Conservation (phyloP, 2,797 vertebrate species). For the Peromyscus eremicus region DNA sequence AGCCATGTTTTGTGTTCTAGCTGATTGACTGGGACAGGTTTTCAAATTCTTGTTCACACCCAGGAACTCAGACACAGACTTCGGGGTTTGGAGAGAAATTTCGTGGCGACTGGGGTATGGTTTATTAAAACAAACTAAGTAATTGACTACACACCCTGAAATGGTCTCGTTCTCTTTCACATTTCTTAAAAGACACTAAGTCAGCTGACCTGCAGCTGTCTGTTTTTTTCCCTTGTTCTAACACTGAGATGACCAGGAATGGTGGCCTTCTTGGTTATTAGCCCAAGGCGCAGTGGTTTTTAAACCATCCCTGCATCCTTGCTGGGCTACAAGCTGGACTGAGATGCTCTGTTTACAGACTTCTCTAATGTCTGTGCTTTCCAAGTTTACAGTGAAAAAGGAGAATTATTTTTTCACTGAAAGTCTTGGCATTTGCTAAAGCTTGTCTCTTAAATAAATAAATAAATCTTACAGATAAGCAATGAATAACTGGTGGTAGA, state of each 20-base stretch:
- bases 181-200: constrained; percentile 8
- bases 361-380: constrained; percentile 29
- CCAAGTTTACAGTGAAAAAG: constrained; percentile 19
- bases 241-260: background rate
- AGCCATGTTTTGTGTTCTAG: constrained; percentile 25
- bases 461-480: background rate
- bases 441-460: background rate
- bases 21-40: constrained; percentile 24
- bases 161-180: constrained; percentile 34
- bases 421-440: background rate
- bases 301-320: background rate
- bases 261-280: background rate
- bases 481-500: constrained; percentile 34
- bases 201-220: background rate
- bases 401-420: constrained; percentile 19
- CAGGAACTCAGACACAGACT: constrained; percentile 12
- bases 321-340: background rate
- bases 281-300: background rate
- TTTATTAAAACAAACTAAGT: constrained; percentile 48
- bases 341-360: background rate
- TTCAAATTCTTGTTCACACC: constrained; percentile 16
- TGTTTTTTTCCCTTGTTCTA: constrained; percentile 43
- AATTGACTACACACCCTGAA: constrained; percentile 30
- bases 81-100: constrained; percentile 56
- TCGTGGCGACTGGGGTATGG: constrained; percentile 11